Base-by-base conservation (phyloP, 2,888 invertebrate genomes). In the Cantharis lateralis region DNA sequence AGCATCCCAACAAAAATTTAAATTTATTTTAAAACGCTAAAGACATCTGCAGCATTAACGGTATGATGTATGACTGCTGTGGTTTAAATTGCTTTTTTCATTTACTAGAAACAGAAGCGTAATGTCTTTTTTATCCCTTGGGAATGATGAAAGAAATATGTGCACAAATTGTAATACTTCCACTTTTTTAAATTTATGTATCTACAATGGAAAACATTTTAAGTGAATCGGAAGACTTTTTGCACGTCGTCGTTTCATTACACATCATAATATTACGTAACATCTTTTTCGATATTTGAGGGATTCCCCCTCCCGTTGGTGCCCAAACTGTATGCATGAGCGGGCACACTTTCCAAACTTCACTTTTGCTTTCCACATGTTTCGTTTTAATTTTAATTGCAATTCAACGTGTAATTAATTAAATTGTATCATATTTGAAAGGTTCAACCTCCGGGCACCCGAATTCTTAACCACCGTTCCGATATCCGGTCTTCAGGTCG, bases 41-140 rank as follows among this genome's bases (percentile, higher is more conserved):
- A 74, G 77, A 77, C 83, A 83, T 82, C 83, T 84, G 84, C 82
- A 82, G 83, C 83, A 83, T 80, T 79, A 80, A 78, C 75, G 70
- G 75, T 63, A 81, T 85, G 85, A 85, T 85, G 84, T 85, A 85
- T 83, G 81, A 81, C 80, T 81, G 78, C 82, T 78, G 83, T 81
- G 84, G 83, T 84, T 84, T 82, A 85, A 85, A 86, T 85, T 85
- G 84, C 85, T 85, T 86, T 86, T 86, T 87, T 86, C 85, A 82
- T 83, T 84, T 82, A 82, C 74, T 68, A 74, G 79, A 80, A 82
- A 82, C 85, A 85, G 84, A 84, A 84, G 84, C 85, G 84, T 87
- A 87, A 86, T 86, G 87, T 86, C 86, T 85, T 86, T 87, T 87
- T 87, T 87, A 87, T 86, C 87, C 86, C 85, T 48, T 74, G 80